Base-by-base conservation (phyloP, 1,140 invertebrate species). In the Gryon sp. region DNA sequence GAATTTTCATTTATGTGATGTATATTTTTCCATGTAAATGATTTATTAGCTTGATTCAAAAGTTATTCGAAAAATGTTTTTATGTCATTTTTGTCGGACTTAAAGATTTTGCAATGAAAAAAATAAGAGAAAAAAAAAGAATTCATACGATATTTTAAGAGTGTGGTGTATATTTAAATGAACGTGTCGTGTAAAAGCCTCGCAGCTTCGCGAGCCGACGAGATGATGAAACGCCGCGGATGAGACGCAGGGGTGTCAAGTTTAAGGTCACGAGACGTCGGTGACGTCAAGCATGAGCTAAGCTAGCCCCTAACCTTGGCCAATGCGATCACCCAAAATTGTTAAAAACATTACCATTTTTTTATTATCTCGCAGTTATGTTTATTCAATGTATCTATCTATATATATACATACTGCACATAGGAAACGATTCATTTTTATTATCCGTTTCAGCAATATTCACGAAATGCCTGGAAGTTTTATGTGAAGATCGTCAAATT, bases 221-320 rank as follows among this genome's bases (percentile, higher is more conserved):
- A 15, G 57, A 65, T 74, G 59, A 45, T 38, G 53, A 16, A 24
- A 22, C 32, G 41, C 43, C 40, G 60, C 60, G 32, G 69, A n/a
- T n/a, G n/a, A n/a, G n/a, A 52, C 62, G 41, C 70, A 70, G 74
- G 72, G 73, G 76, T 70, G 80, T 78, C 81, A 85, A 86, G 84
- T 85, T 86, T 85, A 82, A 85, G 82, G 81, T 81, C 82, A 82
- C 82, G 82, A 83, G 81, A 86, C 81, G 82, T 78, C 80, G 79
- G 62, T 86, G 84, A 86, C 84, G 86, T 86, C 85, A 86, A 48
- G 60, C 11, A 12, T 40, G 45, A 68, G 34, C 36, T 52, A 20
- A 65, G 57, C 80, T 73, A 77, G 81, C 78, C 83, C n/a, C 81
- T 85, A 84, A 86, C 85, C 85, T 85, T 85, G 82, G 83, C 65